Base-by-base conservation (phyloP, 1,140 invertebrate genomes). In the Philopotamus ludificatus region DNA sequence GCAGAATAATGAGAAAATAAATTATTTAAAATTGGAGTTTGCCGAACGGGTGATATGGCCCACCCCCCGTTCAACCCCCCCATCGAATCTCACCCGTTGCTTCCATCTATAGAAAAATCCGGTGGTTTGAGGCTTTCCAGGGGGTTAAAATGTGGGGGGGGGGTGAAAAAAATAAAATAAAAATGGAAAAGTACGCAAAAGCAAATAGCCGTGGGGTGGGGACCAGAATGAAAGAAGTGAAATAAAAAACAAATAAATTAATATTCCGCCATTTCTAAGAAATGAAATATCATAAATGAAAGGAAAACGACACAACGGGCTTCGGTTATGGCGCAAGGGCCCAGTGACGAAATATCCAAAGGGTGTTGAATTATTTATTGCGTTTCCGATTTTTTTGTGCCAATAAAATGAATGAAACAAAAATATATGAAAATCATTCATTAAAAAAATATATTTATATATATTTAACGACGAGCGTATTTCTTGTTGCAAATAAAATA, bases 21-120 rank as follows among this genome's bases (percentile, higher is more conserved):
- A 69, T 69, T 69, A 69, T 69, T 69, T 69, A 69, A 69, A 69
- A 69, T 69, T 69, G 67, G 67, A 69, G 63, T 69, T 69, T 66
- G 67, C 62, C 67, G 45, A 68, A 68, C 49, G 67, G 53, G 53
- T 25, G 53, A 57, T 57, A 57, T 25, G 26, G 44, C 41, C 57
- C 57, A n/a, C 22, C 57, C 12, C 22, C 44, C 3, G 4, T n/a
- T 3, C 50, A 2, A 25, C 50, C 47, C 15, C 4, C 47, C 47
- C 23, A 21, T 25, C 2, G 2, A 15, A 1, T 15, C 10, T 34
- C 54, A 47, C 44, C 44, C 57, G 16, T 34, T 23, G 42, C 16
- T 60, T 47, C 41, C 57, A 60, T 60, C 47, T 60, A 60, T 60
- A 42, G 22, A 22, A 10, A 22, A 28, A 16, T 34, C 25, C 23